Conservation (phyloP, 2,797 vertebrate genomes). For the Arremon brunneinucha region DNA sequence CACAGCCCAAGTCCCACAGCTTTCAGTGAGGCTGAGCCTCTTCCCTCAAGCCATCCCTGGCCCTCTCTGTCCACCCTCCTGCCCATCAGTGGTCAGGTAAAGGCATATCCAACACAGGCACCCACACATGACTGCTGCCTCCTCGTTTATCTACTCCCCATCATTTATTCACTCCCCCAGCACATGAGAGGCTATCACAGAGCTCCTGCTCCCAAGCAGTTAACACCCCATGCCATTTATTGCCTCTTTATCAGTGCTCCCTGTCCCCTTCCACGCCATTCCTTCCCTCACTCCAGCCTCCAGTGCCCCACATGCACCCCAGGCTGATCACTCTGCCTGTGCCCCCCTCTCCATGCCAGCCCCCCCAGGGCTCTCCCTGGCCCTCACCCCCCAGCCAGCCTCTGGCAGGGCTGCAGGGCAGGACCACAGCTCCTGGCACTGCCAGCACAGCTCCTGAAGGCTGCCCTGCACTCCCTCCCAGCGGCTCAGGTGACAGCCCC, state of each 20-base stretch:
- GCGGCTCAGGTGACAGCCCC: accelerated
- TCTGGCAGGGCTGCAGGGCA: neutral
- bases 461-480: neutral
- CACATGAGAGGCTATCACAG: neutral
- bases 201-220: neutral
- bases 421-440: accelerated
- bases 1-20: neutral
- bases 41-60: neutral
- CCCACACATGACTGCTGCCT: accelerated
- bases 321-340: accelerated
- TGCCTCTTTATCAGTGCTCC: neutral
- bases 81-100: neutral
- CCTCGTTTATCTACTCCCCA: neutral
- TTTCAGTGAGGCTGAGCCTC: neutral
- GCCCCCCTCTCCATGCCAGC: neutral
- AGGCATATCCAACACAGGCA: accelerated
- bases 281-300: neutral
- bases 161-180: neutral
- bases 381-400: neutral
- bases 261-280: neutral
- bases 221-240: neutral
- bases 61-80: neutral
- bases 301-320: neutral
- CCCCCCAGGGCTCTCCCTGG: neutral
- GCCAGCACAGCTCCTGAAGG: accelerated